These are phyloP conservation scores for Heliconius ethilla DNA, from an alignment of 2,888 invertebrate genomes.

Conservation along the genomic window DNA sequence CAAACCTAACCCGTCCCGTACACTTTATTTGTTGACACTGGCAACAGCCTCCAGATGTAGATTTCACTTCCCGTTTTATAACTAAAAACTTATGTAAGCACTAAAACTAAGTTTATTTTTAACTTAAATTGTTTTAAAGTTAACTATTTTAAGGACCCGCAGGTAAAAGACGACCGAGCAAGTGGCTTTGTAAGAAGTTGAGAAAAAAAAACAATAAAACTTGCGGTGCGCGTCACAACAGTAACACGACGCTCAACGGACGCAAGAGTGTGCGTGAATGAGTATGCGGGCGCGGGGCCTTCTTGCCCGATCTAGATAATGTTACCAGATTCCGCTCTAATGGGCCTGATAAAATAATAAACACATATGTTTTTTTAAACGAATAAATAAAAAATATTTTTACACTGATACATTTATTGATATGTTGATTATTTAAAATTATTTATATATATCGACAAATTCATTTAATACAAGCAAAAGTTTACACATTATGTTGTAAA, in stretches of 20 bases:
- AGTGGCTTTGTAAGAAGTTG: conserved; percentile 54
- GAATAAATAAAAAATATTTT: too few relatives aligned
- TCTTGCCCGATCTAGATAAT: conserved; percentile 41
- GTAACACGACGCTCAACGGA: conserved; percentile 56
- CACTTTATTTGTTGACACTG: conserved; percentile 79
- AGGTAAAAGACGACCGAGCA: conserved; percentile 65
- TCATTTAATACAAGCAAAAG: too few relatives aligned
- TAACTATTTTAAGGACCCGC: conserved; percentile 58
- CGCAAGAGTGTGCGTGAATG: conserved; percentile 77
- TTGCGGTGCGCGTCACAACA: conserved; percentile 52
- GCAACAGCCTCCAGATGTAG: conserved; percentile 68
- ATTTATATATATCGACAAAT: too few relatives aligned
- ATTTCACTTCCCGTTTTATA: conserved; percentile 65
- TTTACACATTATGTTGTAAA: neutral
- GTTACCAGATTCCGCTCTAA: conserved; percentile 40
- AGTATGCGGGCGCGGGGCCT: conserved; percentile 54
- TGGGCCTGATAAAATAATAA: conserved; percentile 12
- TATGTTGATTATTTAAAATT: neutral
- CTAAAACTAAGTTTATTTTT: conserved; percentile 34
- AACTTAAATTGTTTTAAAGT: conserved; percentile 48
- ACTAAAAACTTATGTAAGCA: conserved; percentile 50
- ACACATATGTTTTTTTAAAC: neutral
- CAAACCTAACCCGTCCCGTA: conserved; percentile 65
- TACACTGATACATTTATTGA: neutral
- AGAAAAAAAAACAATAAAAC: conserved; percentile 69